Evolutionary conservation across 2,888 invertebrate genomes (phyloP), one percentile per base, ranked within the genome.

Genomic region (Pyrrhia umbra): DNA sequence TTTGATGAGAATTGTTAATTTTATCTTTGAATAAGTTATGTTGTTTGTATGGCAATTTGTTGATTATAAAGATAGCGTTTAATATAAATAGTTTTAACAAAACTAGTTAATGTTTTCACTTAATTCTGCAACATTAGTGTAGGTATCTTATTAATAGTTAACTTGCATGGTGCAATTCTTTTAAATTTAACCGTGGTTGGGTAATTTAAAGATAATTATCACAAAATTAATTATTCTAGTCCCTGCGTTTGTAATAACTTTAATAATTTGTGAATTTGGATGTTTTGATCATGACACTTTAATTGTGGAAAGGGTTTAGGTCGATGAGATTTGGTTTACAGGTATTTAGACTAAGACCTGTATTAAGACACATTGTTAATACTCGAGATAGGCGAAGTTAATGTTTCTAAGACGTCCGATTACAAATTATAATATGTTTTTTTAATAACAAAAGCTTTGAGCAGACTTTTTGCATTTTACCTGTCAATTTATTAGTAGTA

Each of bases 201-300:
- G 54, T 54, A 59, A 68, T 54, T 50, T 46, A 20, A 20, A 27
- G 75, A 74, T 67, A 25, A 25, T 43, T 39, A 68, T 75, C 42
- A 16, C 34, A 18, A n/a, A 16, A 51, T 60, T 18, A n/a, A 37
- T 2, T 40, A 0, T 20, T 23, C 18, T 47, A 13, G 40, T 27
- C 23, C 13, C 13, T 42, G 18, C 8, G 54, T 30, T 68, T 40
- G 50, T 60, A n/a, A n/a, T n/a, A n/a, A n/a, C n/a, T 8, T 9
- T 13, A 15, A 27, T 13, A n/a, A 8, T n/a, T 34, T 34, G 34
- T 34, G 1, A 34, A n/a, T 34, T 34, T 34, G 13, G n/a, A 34
- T 34, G 13, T 34, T 34, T 34, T 34, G n/a, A n/a, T 34, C n/a
- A 34, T n/a, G n/a, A n/a, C n/a, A n/a, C n/a, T n/a, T n/a, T n/a